These are phyloP conservation scores for Betta splendens DNA, from an alignment of 2,797 vertebrate genomes.

Conservation along the genomic window DNA sequence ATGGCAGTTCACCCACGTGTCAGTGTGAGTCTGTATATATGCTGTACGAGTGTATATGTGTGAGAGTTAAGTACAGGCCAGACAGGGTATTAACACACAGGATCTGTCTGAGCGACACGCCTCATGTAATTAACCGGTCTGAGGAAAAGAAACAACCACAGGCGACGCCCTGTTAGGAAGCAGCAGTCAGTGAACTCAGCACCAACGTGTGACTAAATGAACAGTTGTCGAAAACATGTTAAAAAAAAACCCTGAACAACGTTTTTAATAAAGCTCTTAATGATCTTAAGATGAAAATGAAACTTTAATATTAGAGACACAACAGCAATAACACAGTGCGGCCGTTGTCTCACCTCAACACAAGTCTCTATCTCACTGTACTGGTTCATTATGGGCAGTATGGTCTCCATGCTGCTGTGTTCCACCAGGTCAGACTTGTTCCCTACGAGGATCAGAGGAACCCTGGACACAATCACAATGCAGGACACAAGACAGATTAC, in stretches of 20 bases:
- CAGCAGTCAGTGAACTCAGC: not conserved
- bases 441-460: constrained; percentile 95
- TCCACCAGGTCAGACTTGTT: constrained; percentile 98
- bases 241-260: too few species aligned
- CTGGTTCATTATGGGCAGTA: constrained; percentile 97
- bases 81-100: constrained; percentile 62
- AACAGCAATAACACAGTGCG: not conserved
- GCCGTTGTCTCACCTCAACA: constrained; percentile 87
- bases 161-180: constrained; percentile 9
- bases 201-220: too few species aligned
- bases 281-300: too few species aligned
- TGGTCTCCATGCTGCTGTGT: constrained; percentile 97
- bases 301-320: not conserved
- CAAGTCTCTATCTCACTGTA: constrained; percentile 97
- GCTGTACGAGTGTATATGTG: constrained; percentile 9
- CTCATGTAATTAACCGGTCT: constrained; percentile 51
- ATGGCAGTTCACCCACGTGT: constrained; percentile 20
- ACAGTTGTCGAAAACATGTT: too few species aligned
- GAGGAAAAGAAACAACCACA: constrained; percentile 16
- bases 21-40: constrained; percentile 4
- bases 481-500: not conserved
- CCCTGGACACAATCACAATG: constrained; percentile 70
- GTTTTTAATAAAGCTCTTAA: too few species aligned
- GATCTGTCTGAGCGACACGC: constrained; percentile 55
- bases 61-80: constrained; percentile 44